These are phyloP conservation scores for Stomatorhinus ivindoensis DNA, from an alignment of 2,113 vertebrate species.

Conservation along the genomic window DNA sequence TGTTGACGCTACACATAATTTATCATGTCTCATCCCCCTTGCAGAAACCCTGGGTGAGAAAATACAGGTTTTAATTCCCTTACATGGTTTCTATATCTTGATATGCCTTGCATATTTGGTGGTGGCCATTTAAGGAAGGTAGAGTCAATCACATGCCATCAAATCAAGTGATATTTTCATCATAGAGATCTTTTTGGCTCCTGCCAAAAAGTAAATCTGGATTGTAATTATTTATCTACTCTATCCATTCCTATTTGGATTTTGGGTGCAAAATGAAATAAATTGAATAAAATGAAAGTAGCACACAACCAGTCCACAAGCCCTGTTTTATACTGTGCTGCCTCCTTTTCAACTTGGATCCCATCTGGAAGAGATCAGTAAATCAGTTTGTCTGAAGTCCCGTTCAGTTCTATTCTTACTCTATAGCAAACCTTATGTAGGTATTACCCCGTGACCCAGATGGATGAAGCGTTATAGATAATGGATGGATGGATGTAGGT, in stretches of 20 bases:
- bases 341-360: neutral
- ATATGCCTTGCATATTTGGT: neutral
- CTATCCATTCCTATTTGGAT: neutral
- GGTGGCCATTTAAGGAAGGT: neutral
- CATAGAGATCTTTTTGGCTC: neutral
- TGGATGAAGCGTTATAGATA: too few species aligned
- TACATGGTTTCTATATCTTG: neutral
- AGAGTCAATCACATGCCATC: neutral
- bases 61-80: neutral
- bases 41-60: neutral
- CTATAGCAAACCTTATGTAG: neutral
- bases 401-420: neutral
- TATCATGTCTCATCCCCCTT: neutral
- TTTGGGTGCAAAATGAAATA: neutral
- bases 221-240: neutral
- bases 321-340: neutral
- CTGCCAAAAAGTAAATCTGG: neutral
- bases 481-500: too few species aligned
- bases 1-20: neutral
- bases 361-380: neutral
- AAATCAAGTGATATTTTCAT: neutral
- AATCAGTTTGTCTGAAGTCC: neutral
- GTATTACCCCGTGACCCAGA: too few species aligned
- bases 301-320: neutral
- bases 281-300: neutral